Evolutionary conservation across 2,888 invertebrate species (phyloP).

Genomic region (Coelinius sp.): DNA sequence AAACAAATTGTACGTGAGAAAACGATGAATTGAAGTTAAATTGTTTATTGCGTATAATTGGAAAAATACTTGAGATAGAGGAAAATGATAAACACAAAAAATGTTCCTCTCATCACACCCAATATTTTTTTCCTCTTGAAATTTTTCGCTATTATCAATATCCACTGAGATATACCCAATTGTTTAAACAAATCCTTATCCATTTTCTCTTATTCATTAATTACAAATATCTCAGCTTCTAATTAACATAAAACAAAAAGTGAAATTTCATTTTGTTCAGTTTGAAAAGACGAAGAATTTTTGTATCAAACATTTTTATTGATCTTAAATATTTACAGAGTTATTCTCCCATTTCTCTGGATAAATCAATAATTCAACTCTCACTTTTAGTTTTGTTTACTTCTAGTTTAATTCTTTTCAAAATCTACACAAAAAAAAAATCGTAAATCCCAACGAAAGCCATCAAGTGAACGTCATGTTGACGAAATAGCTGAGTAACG

Average conservation of each 20-base stretch:
- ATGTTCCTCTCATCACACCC: neutral
- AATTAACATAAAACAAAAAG: neutral
- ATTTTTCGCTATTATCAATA: neutral
- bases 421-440: neutral
- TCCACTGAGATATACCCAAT: neutral
- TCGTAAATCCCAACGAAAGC: neutral
- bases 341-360: neutral
- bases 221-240: neutral
- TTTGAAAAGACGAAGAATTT: neutral
- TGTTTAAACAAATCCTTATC: neutral
- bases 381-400: neutral
- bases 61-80: neutral
- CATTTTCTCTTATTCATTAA: neutral
- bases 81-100: neutral
- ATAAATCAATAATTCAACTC: neutral
- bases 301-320: neutral
- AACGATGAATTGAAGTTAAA: neutral
- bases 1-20: neutral
- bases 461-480: neutral
- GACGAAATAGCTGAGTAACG: conserved; percentile 6
- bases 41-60: neutral
- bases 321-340: neutral
- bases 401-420: no score
- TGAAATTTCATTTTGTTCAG: neutral
- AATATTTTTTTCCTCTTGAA: neutral